Base-by-base conservation (phyloP, 2,888 invertebrate species). In the Argynnis bischoffii region DNA sequence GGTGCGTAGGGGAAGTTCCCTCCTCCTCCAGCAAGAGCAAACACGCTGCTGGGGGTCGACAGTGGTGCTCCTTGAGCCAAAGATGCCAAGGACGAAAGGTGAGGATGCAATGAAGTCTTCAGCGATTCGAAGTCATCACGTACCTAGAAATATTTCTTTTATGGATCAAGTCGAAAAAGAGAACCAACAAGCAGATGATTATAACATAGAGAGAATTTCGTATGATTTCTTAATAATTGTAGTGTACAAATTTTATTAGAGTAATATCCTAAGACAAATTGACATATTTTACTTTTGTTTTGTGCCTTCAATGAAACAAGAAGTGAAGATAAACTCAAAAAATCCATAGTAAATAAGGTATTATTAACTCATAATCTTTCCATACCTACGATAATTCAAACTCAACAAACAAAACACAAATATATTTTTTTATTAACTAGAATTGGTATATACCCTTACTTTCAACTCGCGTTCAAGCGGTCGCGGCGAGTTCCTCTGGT, bases 1-100 rank as follows among this genome's bases (percentile, higher is more conserved):
- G 93, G 95, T 13, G 95, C 94, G 80, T 95, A 95, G 0, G 94
- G 78, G 78, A 95, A 95, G 46, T 95, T 95, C 70, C 95, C 87
- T 1, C 89, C 92, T 1, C 86, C 88, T 16, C 90, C 84, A 4
- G 92, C 90, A 13, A 93, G 77, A 14, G 92, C 88, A 72, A 90
- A 92, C 56, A 92, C 92, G 71, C 86, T 90, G 72, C 79, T 87
- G 66, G 83, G 87, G 6, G 89, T 85, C 4, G 90, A 90, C 79
- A 90, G 87, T 69, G 88, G 93, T 72, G 87, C 93, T 35, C 92
- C 92, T 74, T 93, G 93, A 4, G 93, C 93, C 41, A 93, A 77
- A 0, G 93, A 92, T 1, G 92, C 93, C 71, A 93, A 78, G 15
- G 92, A 91, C 1, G 93, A 92, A 48, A 94, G 83, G 76, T 94